These are phyloP conservation scores for Polyommatus iphigenia DNA, from an alignment of 2,888 invertebrate species.

Conservation along the genomic window DNA sequence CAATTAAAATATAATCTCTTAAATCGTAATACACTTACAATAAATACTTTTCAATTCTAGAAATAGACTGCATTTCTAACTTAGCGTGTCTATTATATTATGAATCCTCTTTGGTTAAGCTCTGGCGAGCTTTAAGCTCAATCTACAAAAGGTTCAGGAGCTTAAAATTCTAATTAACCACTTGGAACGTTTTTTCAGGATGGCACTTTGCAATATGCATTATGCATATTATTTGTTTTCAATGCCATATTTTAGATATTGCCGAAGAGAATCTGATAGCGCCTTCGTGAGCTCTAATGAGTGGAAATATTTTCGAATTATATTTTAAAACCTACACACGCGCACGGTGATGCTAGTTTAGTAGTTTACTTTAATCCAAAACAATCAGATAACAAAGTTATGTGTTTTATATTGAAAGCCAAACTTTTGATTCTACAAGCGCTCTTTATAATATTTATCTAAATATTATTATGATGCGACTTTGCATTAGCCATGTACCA, in stretches of 20 bases:
- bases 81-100: background rate
- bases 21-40: background rate
- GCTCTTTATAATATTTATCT: no score
- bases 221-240: background rate
- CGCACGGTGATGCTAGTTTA: no score
- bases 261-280: no score
- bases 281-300: background rate
- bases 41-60: background rate
- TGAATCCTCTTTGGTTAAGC: background rate
- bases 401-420: no score
- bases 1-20: background rate
- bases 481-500: no score
- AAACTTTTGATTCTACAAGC: no score
- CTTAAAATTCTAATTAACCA: slow-evolving; percentile 6
- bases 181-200: background rate
- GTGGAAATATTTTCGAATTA: no score
- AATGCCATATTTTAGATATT: background rate
- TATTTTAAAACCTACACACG: no score
- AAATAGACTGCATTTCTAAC: background rate
- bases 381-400: no score
- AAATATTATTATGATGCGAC: no score
- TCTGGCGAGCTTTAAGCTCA: slow-evolving; percentile 12
- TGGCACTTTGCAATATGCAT: background rate
- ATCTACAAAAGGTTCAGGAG: background rate
- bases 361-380: no score